Conservation (phyloP, 2,113 vertebrate genomes). For the Sisor rabdophorus region DNA sequence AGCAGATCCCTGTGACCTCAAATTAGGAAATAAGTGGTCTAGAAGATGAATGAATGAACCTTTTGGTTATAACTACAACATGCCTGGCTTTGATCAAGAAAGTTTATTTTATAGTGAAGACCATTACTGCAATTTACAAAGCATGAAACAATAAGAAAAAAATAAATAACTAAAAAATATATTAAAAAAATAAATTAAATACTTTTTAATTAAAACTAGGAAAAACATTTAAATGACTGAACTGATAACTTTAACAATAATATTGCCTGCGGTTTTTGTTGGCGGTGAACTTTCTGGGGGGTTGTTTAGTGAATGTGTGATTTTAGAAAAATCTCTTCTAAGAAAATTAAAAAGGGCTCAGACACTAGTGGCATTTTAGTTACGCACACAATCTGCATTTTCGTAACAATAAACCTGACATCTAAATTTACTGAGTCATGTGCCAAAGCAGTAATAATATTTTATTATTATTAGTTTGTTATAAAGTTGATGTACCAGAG, state of each 20-base stretch:
- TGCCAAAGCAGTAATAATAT: too few relatives aligned
- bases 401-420: background rate
- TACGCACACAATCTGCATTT: conserved; percentile 20
- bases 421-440: background rate
- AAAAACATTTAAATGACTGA: background rate
- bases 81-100: background rate
- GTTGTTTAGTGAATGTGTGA: background rate
- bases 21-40: too few relatives aligned
- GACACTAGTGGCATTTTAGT: background rate
- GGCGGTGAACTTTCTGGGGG: background rate
- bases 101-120: background rate
- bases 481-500: background rate
- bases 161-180: too few relatives aligned
- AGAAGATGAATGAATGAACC: too few relatives aligned
- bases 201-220: background rate
- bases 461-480: too few relatives aligned
- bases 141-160: background rate
- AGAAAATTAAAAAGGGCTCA: background rate
- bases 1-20: too few relatives aligned
- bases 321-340: background rate
- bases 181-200: too few relatives aligned
- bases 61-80: background rate
- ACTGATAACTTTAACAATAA: background rate
- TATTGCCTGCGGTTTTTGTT: background rate
- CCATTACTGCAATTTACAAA: background rate